phyloP scores from a whole-genome alignment of 23 tunicate species.

The Halocynthia roretzi region DNA sequence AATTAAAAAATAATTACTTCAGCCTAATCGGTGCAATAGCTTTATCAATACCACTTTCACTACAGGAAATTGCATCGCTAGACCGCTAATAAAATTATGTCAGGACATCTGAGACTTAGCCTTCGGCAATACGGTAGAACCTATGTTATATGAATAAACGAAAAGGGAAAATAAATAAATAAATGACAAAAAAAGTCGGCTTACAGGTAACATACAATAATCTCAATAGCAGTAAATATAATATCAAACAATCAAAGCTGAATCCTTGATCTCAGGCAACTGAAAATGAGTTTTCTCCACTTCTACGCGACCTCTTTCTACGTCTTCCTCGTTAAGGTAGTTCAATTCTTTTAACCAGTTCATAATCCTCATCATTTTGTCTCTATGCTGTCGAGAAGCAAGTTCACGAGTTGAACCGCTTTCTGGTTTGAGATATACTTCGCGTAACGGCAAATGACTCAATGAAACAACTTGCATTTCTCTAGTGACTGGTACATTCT shows the following conservation, averaged over 20 bases:
- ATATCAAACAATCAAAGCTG: not conserved
- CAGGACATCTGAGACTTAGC: no score
- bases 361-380: constrained; percentile 55
- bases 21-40: no score
- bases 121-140: no score
- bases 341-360: constrained; percentile 59
- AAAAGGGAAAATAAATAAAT: no score
- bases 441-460: constrained; percentile 50
- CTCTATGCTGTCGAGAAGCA: constrained; percentile 51
- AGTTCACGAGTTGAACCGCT: constrained; percentile 23
- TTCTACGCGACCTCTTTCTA: constrained; percentile 27
- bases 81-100: no score
- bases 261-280: constrained; percentile 53
- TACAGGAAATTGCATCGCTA: no score
- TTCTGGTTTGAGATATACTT: constrained; percentile 68
- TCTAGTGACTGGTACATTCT: not conserved
- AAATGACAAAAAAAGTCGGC: no score
- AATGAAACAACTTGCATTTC: constrained; percentile 25
- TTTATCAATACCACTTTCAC: no score
- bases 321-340: constrained; percentile 37
- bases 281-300: constrained; percentile 53
- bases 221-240: no score
- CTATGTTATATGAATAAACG: no score
- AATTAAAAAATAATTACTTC: no score
- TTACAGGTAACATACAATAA: no score